These are phyloP conservation scores for Scolopax rusticola DNA, from an alignment of 2,797 vertebrate species.

Conservation along the genomic window DNA sequence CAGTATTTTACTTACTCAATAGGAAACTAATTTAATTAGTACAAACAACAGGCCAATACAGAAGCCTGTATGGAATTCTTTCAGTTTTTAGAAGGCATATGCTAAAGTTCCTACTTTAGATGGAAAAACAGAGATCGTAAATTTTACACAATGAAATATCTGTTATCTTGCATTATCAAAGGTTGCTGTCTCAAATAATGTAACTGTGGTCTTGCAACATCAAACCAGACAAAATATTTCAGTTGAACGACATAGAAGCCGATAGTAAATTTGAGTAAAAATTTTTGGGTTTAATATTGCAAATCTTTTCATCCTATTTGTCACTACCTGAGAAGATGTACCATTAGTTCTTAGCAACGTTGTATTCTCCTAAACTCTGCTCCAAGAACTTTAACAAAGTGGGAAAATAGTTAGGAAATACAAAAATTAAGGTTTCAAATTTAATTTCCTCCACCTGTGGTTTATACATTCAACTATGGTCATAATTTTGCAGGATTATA, in stretches of 20 bases:
- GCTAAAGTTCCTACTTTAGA: neutral
- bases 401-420: neutral
- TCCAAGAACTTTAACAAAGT: neutral
- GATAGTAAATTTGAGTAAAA: neutral
- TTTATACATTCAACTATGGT: neutral
- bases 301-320: neutral
- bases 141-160: constrained; percentile 21
- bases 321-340: neutral
- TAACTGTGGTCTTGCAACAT: neutral
- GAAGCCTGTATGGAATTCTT: constrained; percentile 39
- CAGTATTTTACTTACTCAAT: constrained; percentile 63
- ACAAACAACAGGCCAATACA: constrained; percentile 48
- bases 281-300: neutral
- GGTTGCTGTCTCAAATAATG: neutral
- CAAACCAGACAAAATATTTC: constrained; percentile 25
- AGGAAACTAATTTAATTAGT: constrained; percentile 72
- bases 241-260: neutral
- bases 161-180: constrained; percentile 33
- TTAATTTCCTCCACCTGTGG: neutral
- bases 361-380: neutral
- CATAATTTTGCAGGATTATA: neutral
- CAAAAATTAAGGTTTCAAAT: neutral
- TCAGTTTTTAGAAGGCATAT: constrained; percentile 30
- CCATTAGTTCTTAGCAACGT: neutral
- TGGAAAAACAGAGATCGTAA: constrained; percentile 22